Evolutionary conservation across 2,888 invertebrate genomes (phyloP).

Genomic region (Scaptomyza reducta): DNA sequence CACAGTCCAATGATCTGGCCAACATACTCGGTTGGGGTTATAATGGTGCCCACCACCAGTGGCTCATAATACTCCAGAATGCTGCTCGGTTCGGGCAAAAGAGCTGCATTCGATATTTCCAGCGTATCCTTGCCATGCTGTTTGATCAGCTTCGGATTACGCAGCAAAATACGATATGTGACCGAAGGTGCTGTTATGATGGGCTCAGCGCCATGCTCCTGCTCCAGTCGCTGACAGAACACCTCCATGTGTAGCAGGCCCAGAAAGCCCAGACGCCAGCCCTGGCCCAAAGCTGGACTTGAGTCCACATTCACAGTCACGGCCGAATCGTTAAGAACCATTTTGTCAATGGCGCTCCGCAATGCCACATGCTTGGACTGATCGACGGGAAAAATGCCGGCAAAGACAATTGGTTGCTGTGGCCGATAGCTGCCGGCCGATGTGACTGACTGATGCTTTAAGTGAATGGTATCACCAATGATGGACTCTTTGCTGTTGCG

Average conservation of each 20-base stretch:
- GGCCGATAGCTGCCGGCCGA: conserved; percentile 87
- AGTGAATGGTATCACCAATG: conserved; percentile 91
- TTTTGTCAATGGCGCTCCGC: conserved; percentile 93
- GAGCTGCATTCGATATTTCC: conserved; percentile 90
- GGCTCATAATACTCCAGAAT: conserved; percentile 94
- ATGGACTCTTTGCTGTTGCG: conserved; percentile 89
- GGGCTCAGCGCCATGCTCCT: conserved; percentile 92
- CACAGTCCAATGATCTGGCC: conserved; percentile 90
- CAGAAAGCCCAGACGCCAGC: conserved; percentile 94
- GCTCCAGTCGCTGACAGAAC: conserved; percentile 92
- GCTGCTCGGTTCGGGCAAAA: conserved; percentile 88
- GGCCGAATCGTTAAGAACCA: conserved; percentile 97
- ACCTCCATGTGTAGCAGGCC: conserved; percentile 95
- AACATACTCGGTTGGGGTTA: conserved; percentile 91
- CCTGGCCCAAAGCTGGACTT: conserved; percentile 94
- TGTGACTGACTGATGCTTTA: conserved; percentile 84
- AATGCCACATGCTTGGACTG: conserved; percentile 92
- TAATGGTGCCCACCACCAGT: conserved; percentile 93
- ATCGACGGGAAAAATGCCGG: conserved; percentile 94
- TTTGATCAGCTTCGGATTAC: conserved; percentile 89
- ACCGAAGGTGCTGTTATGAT: conserved; percentile 94
- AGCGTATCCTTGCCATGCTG: conserved; percentile 87
- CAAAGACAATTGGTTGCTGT: conserved; percentile 92
- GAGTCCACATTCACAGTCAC: conserved; percentile 92
- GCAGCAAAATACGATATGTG: conserved; percentile 90